Conservation (phyloP, 2,113 vertebrate genomes). For the Holacanthus passer region DNA sequence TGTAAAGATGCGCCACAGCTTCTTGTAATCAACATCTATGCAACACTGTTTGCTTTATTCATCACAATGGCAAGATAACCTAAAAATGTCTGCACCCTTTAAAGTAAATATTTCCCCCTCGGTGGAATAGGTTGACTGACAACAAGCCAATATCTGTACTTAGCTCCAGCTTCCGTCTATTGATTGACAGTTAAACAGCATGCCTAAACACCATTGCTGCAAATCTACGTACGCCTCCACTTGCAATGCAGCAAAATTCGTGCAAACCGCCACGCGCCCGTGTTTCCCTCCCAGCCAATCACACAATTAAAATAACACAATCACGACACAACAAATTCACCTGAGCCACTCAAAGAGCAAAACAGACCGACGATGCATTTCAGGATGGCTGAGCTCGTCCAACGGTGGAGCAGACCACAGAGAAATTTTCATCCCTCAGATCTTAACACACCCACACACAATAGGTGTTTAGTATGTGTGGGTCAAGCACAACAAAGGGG, state of each 20-base stretch:
- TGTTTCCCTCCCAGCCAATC: not conserved
- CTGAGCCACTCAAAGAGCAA: slow-evolving; percentile 26
- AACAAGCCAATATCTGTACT: not conserved
- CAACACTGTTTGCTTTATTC: not conserved
- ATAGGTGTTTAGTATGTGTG: slow-evolving; percentile 67
- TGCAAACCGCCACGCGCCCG: not conserved
- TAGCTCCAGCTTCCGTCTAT: slow-evolving; percentile 13
- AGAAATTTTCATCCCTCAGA: slow-evolving; percentile 59
- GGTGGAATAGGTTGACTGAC: not conserved
- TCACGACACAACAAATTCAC: slow-evolving; percentile 12
- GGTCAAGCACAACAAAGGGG: slow-evolving; percentile 76
- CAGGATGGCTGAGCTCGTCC: slow-evolving; percentile 1
- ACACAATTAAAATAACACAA: not conserved
- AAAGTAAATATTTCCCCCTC: not conserved
- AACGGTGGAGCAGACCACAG: slow-evolving; percentile 17
- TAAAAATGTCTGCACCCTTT: not conserved
- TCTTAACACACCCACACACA: slow-evolving; percentile 68
- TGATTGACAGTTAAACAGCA: slow-evolving; percentile 35
- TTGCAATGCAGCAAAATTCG: not conserved
- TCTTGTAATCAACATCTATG: not conserved
- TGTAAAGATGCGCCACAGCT: not conserved
- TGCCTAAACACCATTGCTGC: slow-evolving; percentile 13
- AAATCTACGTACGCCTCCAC: not conserved
- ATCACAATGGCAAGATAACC: not conserved
- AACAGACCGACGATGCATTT: slow-evolving; percentile 19